phyloP scores from a whole-genome alignment of 2,797 vertebrate species.

The Hippocampus kuda region DNA sequence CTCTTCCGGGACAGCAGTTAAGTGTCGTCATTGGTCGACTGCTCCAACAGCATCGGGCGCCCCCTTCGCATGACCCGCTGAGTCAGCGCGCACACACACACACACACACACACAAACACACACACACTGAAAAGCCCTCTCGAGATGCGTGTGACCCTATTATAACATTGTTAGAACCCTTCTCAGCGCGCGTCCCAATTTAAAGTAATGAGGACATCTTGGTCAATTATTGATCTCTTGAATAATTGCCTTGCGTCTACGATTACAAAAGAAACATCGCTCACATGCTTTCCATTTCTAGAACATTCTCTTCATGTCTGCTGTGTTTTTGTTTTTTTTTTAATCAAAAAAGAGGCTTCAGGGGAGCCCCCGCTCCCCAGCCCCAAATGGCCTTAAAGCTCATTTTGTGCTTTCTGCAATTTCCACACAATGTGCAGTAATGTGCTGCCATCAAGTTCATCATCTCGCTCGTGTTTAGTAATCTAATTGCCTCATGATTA shows the following conservation, averaged over 20 bases:
- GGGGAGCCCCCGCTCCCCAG: not conserved
- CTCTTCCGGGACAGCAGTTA: not conserved
- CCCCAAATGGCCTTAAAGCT: not conserved
- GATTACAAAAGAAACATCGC: not conserved
- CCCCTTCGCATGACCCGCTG: slow-evolving; percentile 37
- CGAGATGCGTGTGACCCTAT: slow-evolving; percentile 39
- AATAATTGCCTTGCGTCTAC: slow-evolving; percentile 7
- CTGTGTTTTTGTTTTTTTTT: not conserved
- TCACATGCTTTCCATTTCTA: not conserved
- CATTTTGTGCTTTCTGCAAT: slow-evolving; percentile 2
- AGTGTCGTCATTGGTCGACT: slow-evolving; percentile 23
- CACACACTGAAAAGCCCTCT: slow-evolving; percentile 36
- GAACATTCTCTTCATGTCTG: not conserved
- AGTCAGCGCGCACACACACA: slow-evolving; percentile 20
- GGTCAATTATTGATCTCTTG: slow-evolving; percentile 27
- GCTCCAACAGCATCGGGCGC: slow-evolving; percentile 8
- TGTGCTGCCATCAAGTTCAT: slow-evolving; percentile 1
- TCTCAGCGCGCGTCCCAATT: not conserved
- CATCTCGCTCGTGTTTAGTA: not conserved
- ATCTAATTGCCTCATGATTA: slow-evolving; percentile 2
- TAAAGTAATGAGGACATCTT: slow-evolving; percentile 19
- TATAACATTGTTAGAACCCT: slow-evolving; percentile 8
- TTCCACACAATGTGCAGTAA: not conserved
- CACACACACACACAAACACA: not conserved
- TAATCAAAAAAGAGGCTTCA: not conserved